Evolutionary conservation across 2,888 invertebrate species (phyloP), one percentile per base, ranked within the genome.

Genomic region (Melanostoma mellinum): DNA sequence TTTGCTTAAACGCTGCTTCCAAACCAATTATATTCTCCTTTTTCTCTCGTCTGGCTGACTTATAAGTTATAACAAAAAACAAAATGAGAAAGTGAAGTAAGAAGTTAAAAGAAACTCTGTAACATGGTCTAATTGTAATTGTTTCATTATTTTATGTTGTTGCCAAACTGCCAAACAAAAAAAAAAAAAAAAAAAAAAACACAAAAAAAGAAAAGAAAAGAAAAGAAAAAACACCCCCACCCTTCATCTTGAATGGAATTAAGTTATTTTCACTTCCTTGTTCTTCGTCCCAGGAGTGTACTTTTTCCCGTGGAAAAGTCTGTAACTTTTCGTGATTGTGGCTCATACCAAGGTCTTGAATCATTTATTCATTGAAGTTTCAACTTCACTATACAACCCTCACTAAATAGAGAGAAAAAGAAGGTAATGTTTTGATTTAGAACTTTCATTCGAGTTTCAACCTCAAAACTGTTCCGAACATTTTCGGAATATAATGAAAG

Each of bases 91-190:
- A 20, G 20, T 20, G 20, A 20, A 20, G 20, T 20, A 20, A 20
- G 20, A 20, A 20, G 20, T 20, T 20, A 20, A 42, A 52, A 74
- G 63, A 58, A 42, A 68, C 60, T 82, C 77, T 44, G 10, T 60
- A 68, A 58, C 69, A 67, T 78, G 78, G 73, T 78, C 52, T 74
- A 44, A 60, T 69, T 53, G 58, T 74, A 84, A 78, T 78, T 84
- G 74, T 68, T 74, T 69, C 69, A 78, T 74, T 84, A 61, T 78
- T n/a, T 67, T 50, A 48, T 56, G 53, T 44, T 56, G 42, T 42
- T 35, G 3, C 48, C 40, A 4, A 36, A 35, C 8, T 35, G 3
- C 48, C 40, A 4, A 36, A 35, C 8, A 30, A 38, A 38, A 38
- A 48, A 42, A 36, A 42, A 44, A 38, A 46, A 8, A 30, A 20